A percentile compares a stretch with the other conserved stretches of the same genome.
Evolutionary conservation across 2,113 vertebrate genomes (phyloP).

Genomic region (Bubo bubo): DNA sequence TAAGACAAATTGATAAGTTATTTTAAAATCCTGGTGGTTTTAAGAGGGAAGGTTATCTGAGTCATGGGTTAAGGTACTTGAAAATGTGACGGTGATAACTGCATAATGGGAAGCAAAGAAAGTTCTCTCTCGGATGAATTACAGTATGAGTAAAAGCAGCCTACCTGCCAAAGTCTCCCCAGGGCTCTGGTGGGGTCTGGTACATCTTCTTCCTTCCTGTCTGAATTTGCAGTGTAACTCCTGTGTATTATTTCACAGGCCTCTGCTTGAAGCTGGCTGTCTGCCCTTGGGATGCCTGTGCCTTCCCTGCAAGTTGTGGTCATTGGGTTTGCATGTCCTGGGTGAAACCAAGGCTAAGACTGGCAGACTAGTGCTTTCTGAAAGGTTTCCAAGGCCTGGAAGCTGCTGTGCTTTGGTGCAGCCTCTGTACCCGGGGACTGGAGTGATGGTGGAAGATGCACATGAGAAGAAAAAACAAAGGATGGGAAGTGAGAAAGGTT

Average conservation of each 20-base stretch:
- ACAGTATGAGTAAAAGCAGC: neutral
- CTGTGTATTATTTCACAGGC: neutral
- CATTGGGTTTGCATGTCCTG: rapidly evolving
- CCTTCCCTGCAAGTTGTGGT: neutral
- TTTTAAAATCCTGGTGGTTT: neutral
- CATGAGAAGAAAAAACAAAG: neutral
- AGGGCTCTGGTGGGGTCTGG: neutral
- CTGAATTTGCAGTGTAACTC: neutral
- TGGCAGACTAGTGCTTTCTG: neutral
- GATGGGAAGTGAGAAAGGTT: neutral
- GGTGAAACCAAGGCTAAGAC: neutral
- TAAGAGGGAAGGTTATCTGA: neutral
- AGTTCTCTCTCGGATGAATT: neutral
- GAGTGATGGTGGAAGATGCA: neutral
- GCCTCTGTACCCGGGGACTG: neutral
- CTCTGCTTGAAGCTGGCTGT: neutral
- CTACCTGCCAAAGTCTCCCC: neutral
- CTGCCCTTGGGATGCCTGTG: neutral
- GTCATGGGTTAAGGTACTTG: neutral
- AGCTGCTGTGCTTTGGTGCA: neutral
- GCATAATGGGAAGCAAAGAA: neutral
- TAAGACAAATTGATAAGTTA: neutral
- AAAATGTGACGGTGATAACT: neutral
- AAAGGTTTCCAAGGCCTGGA: neutral
- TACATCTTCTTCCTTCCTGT: neutral